Evolutionary conservation across 2,888 invertebrate genomes (phyloP), one percentile per base, ranked within the genome.

Genomic region (Lampropteryx suffumata): DNA sequence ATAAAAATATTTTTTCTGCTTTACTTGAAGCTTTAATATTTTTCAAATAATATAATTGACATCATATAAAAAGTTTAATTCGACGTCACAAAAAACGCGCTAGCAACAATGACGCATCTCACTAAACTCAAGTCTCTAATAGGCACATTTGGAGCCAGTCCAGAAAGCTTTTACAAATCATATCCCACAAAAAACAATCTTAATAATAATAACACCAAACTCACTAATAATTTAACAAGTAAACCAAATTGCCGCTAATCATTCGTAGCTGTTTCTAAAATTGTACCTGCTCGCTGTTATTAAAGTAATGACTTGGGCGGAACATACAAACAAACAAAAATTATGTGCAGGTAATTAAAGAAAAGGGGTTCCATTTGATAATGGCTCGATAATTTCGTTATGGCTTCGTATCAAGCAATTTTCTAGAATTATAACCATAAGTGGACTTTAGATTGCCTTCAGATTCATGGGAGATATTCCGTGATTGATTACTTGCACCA

Each of bases 271-370:
- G 62, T 62, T 63, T 76, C 79, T 72, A 68, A 79, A 81, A 83
- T 80, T 74, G 79, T 74, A 71, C 79, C 74, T 64, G 69, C 67
- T 67, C 37, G 69, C 72, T 60, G 75, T 79, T 78, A 87, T 87
- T 85, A 85, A 69, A 67, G 73, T 86, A 89, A 87, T 84, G 75
- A 79, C 75, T 73, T 65, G 71, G 74, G 73, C 77, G 77, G 76
- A 73, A 73, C 76, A 69, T 69, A 80, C 79, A 85, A 86, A 83
- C 82, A 83, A 84, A 88, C 87, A 85, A 83, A 85, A 76, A 84
- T 84, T 82, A 83, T 79, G 65, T 75, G 66, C 71, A 76, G 79
- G 82, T 86, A 89, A 89, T 89, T 88, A 89, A 88, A 84, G 86
- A 84, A 89, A 52, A 88, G 83, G 86, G 87, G 83, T 86, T 79